Percentiles rank a stretch among this genome's conserved stretches.
Conservation (phyloP, 2,797 vertebrate species). For the Acrossocheilus wenchowensis region DNA sequence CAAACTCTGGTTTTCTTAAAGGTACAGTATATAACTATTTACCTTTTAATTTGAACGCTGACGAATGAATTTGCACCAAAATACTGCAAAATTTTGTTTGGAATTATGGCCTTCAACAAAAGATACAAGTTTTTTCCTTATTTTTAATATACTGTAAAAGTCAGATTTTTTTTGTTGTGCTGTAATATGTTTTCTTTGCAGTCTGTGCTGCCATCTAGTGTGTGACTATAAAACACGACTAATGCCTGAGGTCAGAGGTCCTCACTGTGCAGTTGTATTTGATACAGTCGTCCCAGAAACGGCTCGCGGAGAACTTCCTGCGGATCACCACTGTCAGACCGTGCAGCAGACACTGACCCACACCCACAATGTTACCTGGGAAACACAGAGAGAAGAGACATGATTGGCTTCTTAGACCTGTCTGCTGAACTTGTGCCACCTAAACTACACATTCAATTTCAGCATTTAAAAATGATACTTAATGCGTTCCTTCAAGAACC, state of each 20-base stretch:
- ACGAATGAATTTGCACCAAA: not conserved
- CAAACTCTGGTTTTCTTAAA: not conserved
- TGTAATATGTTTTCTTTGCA: not conserved
- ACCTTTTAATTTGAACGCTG: not conserved
- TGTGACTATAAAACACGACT: not conserved
- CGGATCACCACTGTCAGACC: slow-evolving; percentile 85
- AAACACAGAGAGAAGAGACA: not conserved
- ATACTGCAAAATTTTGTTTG: not conserved
- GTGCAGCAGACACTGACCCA: slow-evolving; percentile 87
- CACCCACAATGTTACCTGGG: slow-evolving; percentile 87
- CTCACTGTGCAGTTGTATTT: slow-evolving; percentile 88
- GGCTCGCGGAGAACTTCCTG: slow-evolving; percentile 87
- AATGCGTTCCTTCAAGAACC: not conserved
- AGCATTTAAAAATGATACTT: not conserved
- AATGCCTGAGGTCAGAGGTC: not conserved
- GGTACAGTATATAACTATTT: not conserved
- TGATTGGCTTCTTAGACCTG: not conserved
- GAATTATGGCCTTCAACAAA: not conserved
- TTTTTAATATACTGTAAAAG: not conserved
- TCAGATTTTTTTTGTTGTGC: not conserved
- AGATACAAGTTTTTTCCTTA: not conserved
- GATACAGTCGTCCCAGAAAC: slow-evolving; percentile 88
- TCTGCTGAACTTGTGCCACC: too few species aligned
- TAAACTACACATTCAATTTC: not conserved
- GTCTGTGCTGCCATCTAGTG: not conserved